phyloP scores from a whole-genome alignment of 2,797 vertebrate species.

The Tiaroga cobitis region DNA sequence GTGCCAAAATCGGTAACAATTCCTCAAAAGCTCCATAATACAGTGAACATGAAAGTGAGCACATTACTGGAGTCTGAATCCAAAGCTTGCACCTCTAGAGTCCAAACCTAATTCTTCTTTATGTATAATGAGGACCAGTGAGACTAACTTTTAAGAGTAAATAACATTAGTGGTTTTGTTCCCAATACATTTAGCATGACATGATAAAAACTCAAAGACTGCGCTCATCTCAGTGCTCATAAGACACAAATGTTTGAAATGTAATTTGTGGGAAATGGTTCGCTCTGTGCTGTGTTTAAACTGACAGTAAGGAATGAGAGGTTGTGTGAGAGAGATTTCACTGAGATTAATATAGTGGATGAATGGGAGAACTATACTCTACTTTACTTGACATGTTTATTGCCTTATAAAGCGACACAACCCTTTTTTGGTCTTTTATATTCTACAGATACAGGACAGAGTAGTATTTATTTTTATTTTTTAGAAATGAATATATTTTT shows the following conservation, averaged over 20 bases:
- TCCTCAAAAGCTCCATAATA: neutral
- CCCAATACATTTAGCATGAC: neutral
- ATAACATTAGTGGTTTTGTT: constrained; percentile 16
- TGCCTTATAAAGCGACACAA: neutral
- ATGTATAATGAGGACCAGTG: constrained; percentile 23
- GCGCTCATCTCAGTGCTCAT: neutral
- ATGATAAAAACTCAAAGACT: neutral
- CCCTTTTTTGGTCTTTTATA: neutral
- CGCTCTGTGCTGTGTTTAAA: neutral
- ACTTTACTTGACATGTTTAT: neutral
- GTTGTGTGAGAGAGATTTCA: neutral
- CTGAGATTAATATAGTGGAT: neutral
- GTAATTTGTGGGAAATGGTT: neutral
- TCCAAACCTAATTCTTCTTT: constrained; percentile 5
- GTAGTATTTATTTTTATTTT: neutral
- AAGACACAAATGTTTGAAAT: constrained; percentile 1
- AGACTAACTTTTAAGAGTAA: constrained; percentile 14
- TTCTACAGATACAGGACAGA: neutral
- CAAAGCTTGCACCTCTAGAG: constrained; percentile 3
- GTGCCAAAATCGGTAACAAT: neutral
- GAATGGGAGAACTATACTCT: neutral
- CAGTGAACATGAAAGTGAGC: neutral
- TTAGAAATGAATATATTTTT: neutral
- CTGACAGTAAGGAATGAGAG: neutral
- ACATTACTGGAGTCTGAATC: neutral